phyloP scores from a whole-genome alignment of 2,888 invertebrate species.

The Hydropsyche betteni region DNA sequence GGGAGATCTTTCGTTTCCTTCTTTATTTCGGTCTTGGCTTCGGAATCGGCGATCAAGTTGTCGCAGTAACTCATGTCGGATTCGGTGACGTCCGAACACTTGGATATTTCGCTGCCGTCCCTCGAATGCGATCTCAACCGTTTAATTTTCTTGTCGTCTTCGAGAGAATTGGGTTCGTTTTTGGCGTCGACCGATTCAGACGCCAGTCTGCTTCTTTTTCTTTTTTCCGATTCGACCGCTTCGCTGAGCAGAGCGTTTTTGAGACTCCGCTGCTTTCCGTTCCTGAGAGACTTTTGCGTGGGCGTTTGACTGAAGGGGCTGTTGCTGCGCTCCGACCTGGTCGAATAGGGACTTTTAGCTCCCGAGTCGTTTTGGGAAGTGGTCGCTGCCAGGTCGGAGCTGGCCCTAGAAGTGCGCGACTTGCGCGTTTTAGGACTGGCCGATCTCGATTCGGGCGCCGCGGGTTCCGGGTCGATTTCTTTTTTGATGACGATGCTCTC shows the following conservation, averaged over 20 bases:
- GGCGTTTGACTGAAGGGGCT: conserved; percentile 58
- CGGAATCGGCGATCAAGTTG: background rate
- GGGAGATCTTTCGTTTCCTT: background rate
- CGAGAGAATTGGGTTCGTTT: conserved; percentile 57
- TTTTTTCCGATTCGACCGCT: conserved; percentile 64
- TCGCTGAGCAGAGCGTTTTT: conserved; percentile 67
- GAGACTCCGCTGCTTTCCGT: conserved; percentile 71
- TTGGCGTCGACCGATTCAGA: conserved; percentile 62
- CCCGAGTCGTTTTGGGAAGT: conserved; percentile 62
- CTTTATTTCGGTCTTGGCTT: background rate
- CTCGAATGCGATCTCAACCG: conserved; percentile 64
- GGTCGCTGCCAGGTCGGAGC: conserved; percentile 65
- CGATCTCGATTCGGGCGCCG: conserved; percentile 59
- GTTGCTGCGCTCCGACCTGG: conserved; percentile 68
- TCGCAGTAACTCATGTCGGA: conserved; percentile 68
- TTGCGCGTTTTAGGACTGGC: conserved; percentile 64
- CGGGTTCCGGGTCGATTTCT: conserved; percentile 56
- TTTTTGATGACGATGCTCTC: conserved; percentile 58
- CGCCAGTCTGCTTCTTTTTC: conserved; percentile 65
- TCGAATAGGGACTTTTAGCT: conserved; percentile 69
- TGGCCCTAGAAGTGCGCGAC: conserved; percentile 59
- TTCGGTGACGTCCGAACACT: conserved; percentile 69
- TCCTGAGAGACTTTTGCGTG: conserved; percentile 69
- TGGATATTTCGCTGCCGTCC: conserved; percentile 70
- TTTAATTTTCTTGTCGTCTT: conserved; percentile 61